phyloP scores from a whole-genome alignment of 2,888 invertebrate genomes.

The Amphipyra berbera region DNA sequence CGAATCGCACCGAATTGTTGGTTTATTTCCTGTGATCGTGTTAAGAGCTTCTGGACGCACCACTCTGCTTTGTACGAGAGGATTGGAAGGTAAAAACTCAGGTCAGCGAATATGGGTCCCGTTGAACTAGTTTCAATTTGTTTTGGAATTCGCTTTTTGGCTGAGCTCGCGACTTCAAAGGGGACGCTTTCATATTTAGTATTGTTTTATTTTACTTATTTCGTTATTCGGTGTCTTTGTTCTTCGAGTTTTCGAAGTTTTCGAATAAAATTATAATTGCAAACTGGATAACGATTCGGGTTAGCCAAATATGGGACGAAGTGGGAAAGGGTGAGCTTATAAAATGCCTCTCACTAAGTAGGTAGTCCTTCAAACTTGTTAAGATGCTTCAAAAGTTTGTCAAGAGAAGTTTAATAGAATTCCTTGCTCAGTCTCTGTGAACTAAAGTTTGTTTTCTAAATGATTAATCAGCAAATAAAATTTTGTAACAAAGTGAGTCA shows the following conservation, averaged over 20 bases:
- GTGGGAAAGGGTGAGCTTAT: constrained; percentile 58
- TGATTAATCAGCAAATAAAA: constrained; percentile 48
- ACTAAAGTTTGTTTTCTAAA: constrained; percentile 54
- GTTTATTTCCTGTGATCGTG: constrained; percentile 63
- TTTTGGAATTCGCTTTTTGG: constrained; percentile 38
- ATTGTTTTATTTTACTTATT: constrained; percentile 31
- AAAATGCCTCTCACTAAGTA: constrained; percentile 69
- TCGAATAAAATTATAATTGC: constrained; percentile 39
- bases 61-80: constrained; percentile 39
- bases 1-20: constrained; percentile 61
- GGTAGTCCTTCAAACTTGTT: constrained; percentile 75
- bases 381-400: constrained; percentile 74
- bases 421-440: constrained; percentile 62
- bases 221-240: constrained; percentile 16
- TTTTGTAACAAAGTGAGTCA: constrained; percentile 13
- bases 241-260: constrained; percentile 21
- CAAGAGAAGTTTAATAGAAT: constrained; percentile 77
- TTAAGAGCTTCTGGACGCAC: constrained; percentile 44
- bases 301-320: constrained; percentile 30
- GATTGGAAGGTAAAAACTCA: constrained; percentile 44
- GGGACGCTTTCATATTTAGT: constrained; percentile 23
- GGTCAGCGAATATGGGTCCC: constrained; percentile 38
- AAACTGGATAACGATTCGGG: constrained; percentile 23
- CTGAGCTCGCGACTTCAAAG: constrained; percentile 38
- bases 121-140: constrained; percentile 43